phyloP scores from a whole-genome alignment of 1,140 invertebrate species.

The Aphis gossypii region DNA sequence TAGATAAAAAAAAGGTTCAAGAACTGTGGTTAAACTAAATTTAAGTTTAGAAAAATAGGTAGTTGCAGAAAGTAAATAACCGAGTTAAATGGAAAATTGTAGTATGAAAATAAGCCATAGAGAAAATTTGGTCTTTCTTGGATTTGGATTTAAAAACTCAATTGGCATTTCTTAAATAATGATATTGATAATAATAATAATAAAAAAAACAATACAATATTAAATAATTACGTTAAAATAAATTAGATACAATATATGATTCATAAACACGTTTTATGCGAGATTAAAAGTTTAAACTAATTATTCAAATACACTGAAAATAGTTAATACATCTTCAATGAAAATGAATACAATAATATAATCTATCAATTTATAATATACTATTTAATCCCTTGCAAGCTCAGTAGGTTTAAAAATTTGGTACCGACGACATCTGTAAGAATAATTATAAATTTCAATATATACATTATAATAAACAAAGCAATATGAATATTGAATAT shows the following conservation, averaged over 20 bases:
- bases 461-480: background rate
- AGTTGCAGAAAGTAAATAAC: background rate
- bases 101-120: slow-evolving; percentile 18
- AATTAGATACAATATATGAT: background rate
- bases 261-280: slow-evolving; percentile 4
- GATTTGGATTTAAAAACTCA: background rate
- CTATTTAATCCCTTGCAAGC: slow-evolving; percentile 41
- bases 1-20: background rate
- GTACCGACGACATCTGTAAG: slow-evolving; percentile 44
- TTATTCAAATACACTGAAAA: background rate
- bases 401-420: slow-evolving; percentile 56
- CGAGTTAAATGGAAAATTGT: background rate
- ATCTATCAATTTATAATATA: background rate
- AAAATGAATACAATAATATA: background rate
- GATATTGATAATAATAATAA: background rate
- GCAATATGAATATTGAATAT: background rate
- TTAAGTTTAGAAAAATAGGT: background rate
- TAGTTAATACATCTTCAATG: background rate
- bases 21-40: background rate
- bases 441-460: background rate
- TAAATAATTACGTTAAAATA: background rate
- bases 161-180: slow-evolving; percentile 10
- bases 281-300: slow-evolving; percentile 18
- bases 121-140: background rate
- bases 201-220: background rate